Base-by-base conservation (phyloP, 2,797 vertebrate species). In the Alosa sapidissima region DNA sequence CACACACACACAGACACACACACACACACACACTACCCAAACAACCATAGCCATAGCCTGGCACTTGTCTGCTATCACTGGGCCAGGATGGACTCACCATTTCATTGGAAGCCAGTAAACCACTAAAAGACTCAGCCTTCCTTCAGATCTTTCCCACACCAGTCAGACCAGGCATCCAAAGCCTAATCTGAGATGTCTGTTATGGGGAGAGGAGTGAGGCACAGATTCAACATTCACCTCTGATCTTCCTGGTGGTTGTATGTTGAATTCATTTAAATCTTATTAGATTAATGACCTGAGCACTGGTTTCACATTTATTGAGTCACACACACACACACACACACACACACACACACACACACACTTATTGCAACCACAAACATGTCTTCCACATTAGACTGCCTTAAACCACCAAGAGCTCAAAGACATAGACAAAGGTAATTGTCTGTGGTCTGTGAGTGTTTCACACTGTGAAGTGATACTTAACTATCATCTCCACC, bases 31-130 rank as follows among this genome's bases (percentile, higher is more conserved):
- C 24, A 82, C 65, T 36, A 36, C 65, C 49, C 49, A 82, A 48
- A 81, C 78, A 81, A 45, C n/a, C 51, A 81, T n/a, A 81, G 84
- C 36, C 75, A 33, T 49, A 48, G 84, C 51, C 75, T 48, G 75
- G 54, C 45, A 47, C n/a, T 48, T 2, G 28, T 36, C 28, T 72
- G 65, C 65, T 36, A 78, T 78, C 72, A 78, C 5, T 78, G 72
- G 6, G 36, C 72, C 41, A 78, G 72, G 72, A 78, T 47, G 72
- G 41, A 19, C 72, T 78, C 41, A 45, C 14, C 41, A 78, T 78
- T 78, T 78, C 21, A 78, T 78, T 41, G 47, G 72, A 72, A 72
- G 65, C 65, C 65, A 72, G 65, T 16, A 72, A 72, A 72, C 72
- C 72, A 78, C 72, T 78, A 19, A 21, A 47, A 78, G 72, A 47